Evolutionary conservation across 2,797 vertebrate genomes (phyloP).

Genomic region (Mastacembelus armatus): DNA sequence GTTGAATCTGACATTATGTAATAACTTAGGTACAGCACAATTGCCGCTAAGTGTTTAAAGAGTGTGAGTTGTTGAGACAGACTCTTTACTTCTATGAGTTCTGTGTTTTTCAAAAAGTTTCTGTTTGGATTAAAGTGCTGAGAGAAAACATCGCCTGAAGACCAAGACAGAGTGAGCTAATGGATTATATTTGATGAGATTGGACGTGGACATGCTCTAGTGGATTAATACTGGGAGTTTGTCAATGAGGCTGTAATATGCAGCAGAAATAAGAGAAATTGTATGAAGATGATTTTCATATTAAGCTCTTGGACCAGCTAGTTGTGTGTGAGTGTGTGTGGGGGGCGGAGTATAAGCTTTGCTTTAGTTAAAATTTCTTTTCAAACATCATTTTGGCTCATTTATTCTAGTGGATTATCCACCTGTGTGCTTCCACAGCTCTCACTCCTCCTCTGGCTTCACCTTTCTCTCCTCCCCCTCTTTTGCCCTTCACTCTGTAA

Average conservation of each 20-base stretch:
- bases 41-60: slow-evolving; percentile 50
- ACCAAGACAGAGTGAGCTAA: slow-evolving; percentile 1
- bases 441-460: slow-evolving; percentile 55
- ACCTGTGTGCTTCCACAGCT: slow-evolving; percentile 24
- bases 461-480: slow-evolving; percentile 62
- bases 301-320: slow-evolving; percentile 40
- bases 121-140: slow-evolving; percentile 6
- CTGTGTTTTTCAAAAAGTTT: slow-evolving; percentile 24
- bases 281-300: slow-evolving; percentile 18
- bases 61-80: slow-evolving; percentile 37
- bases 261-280: slow-evolving; percentile 42
- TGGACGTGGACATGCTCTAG: slow-evolving; percentile 14
- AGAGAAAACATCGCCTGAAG: slow-evolving; percentile 31
- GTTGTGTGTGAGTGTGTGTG: slow-evolving; percentile 62
- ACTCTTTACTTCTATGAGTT: slow-evolving; percentile 13
- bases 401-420: slow-evolving; percentile 52
- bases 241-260: slow-evolving; percentile 26
- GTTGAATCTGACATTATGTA: slow-evolving; percentile 62
- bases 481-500: slow-evolving; percentile 68
- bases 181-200: slow-evolving; percentile 28
- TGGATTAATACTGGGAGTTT: slow-evolving; percentile 42
- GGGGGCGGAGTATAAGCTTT: slow-evolving; percentile 63
- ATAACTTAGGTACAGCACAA: slow-evolving; percentile 38
- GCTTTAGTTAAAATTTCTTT: slow-evolving; percentile 52
- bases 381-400: slow-evolving; percentile 30